A percentile compares a stretch with the other conserved stretches of the same genome.
Conservation (phyloP, 2,113 vertebrate species). For the Arvicanthis niloticus region DNA sequence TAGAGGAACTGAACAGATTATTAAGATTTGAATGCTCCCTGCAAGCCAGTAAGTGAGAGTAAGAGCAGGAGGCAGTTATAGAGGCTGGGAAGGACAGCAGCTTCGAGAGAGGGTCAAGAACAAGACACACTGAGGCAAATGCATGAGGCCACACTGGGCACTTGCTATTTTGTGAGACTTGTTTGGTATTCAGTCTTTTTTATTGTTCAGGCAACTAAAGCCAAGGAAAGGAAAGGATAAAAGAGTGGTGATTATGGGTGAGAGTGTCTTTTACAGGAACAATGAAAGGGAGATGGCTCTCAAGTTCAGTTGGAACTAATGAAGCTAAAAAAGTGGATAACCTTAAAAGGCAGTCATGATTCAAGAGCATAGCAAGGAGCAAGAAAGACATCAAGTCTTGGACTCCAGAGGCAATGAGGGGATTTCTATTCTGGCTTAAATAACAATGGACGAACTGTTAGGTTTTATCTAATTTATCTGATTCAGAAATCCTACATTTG, state of each 20-base stretch:
- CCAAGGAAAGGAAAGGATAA: neutral
- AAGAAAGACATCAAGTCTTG: neutral
- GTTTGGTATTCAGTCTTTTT: neutral
- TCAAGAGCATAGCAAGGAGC: neutral
- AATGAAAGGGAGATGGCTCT: constrained; percentile 20
- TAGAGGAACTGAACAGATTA: neutral
- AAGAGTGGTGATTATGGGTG: neutral
- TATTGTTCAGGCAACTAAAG: constrained; percentile 3
- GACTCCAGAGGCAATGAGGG: constrained; percentile 33
- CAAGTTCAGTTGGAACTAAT: constrained; percentile 18
- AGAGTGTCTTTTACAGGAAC: neutral
- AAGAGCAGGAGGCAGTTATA: neutral
- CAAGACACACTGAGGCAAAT: neutral
- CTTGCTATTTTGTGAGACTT: neutral
- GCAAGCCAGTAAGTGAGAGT: neutral
- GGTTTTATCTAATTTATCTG: constrained; percentile 2
- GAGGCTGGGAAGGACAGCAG: neutral
- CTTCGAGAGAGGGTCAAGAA: neutral
- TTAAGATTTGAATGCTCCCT: neutral
- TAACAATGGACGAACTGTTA: neutral
- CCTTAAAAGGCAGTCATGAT: constrained; percentile 51
- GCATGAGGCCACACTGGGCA: neutral
- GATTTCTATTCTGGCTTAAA: constrained; percentile 23
- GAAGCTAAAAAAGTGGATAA: neutral
- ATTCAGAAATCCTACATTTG: constrained; percentile 58